phyloP scores from a whole-genome alignment of 2,888 invertebrate species.

The Cephus spinipes region DNA sequence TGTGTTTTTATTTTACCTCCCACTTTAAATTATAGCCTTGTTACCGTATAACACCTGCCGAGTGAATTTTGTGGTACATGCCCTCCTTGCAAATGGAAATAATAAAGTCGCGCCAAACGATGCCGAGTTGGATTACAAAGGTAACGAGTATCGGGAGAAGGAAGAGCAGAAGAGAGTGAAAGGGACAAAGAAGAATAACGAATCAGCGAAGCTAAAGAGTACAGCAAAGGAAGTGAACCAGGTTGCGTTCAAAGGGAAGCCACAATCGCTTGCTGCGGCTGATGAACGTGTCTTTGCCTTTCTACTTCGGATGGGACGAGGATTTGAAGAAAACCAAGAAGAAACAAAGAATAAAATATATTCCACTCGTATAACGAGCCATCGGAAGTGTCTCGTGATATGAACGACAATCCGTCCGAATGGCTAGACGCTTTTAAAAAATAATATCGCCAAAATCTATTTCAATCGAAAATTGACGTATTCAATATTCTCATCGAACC shows the following conservation, averaged over 20 bases:
- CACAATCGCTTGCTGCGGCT: slow-evolving; percentile 51
- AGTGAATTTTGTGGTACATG: no score
- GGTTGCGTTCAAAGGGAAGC: slow-evolving; percentile 48
- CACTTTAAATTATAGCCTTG: no score
- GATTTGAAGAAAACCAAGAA: neutral
- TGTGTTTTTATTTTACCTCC: no score
- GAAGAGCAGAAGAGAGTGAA: slow-evolving; percentile 20
- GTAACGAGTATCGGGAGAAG: slow-evolving; percentile 3
- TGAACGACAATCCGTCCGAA: neutral
- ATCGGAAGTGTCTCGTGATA: neutral
- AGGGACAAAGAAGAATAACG: slow-evolving; percentile 10
- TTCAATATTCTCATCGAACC: neutral
- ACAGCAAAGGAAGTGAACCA: slow-evolving; percentile 22
- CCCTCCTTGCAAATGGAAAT: neutral
- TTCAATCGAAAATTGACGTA: neutral
- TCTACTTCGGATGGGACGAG: slow-evolving; percentile 25
- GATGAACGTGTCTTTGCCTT: slow-evolving; percentile 55
- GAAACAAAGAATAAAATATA: slow-evolving; percentile 30
- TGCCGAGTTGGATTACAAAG: neutral
- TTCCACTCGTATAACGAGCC: slow-evolving; percentile 40
- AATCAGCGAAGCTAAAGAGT: neutral
- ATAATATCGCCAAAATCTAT: neutral
- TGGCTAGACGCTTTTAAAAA: neutral
- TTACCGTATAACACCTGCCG: no score
- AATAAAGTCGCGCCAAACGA: no score